phyloP scores from a whole-genome alignment of 1,140 invertebrate genomes.

The Holotrichia oblita region DNA sequence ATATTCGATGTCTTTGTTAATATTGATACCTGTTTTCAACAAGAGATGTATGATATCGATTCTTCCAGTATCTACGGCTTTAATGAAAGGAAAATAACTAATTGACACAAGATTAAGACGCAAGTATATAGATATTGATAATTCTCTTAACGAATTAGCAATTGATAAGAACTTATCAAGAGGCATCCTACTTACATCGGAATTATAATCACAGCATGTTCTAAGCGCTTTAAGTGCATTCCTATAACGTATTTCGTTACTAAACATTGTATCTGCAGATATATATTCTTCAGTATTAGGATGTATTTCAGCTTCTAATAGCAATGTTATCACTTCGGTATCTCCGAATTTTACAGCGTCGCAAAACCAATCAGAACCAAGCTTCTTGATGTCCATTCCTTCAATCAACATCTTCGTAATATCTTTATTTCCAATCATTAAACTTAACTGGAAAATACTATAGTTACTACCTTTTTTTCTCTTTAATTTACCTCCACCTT shows the following conservation, averaged over 20 bases:
- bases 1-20: no score
- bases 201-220: no score
- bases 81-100: neutral
- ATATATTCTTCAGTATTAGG: no score
- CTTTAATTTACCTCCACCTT: neutral
- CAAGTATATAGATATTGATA: no score
- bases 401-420: neutral
- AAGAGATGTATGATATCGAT: neutral
- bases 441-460: neutral
- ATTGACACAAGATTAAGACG: no score
- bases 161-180: no score
- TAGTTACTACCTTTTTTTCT: neutral
- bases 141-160: no score
- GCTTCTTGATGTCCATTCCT: neutral
- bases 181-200: no score
- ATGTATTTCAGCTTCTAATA: no score
- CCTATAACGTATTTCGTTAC: no score
- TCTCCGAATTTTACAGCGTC: neutral
- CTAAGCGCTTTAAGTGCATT: no score
- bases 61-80: neutral
- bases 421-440: neutral
- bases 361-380: neutral
- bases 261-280: no score
- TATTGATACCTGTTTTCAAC: neutral
- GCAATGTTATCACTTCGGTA: neutral